Evolutionary conservation across 2,797 vertebrate genomes (phyloP), one percentile per base, ranked within the genome.

Genomic region (Onychomys leucogaster): DNA sequence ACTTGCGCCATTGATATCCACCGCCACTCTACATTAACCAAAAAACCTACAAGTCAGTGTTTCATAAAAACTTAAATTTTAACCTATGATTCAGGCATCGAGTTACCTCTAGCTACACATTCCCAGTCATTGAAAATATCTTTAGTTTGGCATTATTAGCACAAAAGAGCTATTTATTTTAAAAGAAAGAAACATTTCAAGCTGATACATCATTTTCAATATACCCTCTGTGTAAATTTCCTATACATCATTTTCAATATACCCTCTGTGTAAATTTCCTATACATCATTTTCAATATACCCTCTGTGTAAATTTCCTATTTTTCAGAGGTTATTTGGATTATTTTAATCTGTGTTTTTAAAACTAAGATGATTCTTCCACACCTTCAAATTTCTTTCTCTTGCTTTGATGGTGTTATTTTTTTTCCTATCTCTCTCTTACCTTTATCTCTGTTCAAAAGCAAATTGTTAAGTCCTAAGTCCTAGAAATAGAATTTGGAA

Each of bases 361-460:
- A 55, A 95, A 61, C 63, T 87, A 90, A 90, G 34, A n/a, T 11
- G 25, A 80, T 81, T 77, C 27, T 94, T 96, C 94, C 49, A 67
- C 29, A 63, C 75, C 52, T 92, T 95, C 82, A 63, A 52, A 43
- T 52, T 94, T 92, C 83, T 77, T 97, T 80, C 46, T 25, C 55
- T 91, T 89, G 34, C 80, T 91, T 86, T 95, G 21, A 52, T 86
- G n/a, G 57, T 88, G 17, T 16, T 81, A 49, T 88, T 78, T 76
- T 73, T 16, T 81, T 55, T 46, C 43, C 41, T n/a, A n/a, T 69
- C n/a, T 19, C 6, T 0, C 13, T 17, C 8, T 75, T 80, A 55
- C n/a, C 61, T 95, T 94, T 77, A 90, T 82, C 61, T 95, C 23
- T 73, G n/a, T 84, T 97, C 59, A 90, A 97, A 97, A 96, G 81